Conservation (phyloP, 2,797 vertebrate species). For the Prionace glauca region DNA sequence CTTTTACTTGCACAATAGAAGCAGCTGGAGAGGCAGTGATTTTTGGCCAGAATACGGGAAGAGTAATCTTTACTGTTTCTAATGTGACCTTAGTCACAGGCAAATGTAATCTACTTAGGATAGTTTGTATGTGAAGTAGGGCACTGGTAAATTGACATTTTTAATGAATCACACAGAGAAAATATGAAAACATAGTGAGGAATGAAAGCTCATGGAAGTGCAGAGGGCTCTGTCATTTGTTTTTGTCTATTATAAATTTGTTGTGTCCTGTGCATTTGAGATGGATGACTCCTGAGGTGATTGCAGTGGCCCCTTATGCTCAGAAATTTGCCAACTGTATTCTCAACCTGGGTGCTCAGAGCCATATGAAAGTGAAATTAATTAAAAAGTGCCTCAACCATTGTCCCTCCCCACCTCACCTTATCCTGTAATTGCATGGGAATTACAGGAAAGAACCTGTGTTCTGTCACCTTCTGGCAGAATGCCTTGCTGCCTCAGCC, state of each 20-base stretch:
- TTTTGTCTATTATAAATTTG: neutral
- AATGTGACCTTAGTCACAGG: neutral
- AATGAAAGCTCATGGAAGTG: neutral
- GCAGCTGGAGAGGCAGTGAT: slow-evolving; percentile 24
- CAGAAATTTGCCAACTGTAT: neutral
- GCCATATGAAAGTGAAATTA: neutral
- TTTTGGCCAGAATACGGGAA: neutral
- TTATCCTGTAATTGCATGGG: neutral
- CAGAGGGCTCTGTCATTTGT: neutral
- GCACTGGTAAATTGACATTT: neutral
- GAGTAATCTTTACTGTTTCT: slow-evolving; percentile 14
- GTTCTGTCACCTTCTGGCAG: neutral
- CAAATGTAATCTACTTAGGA: slow-evolving; percentile 23
- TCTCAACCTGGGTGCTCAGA: neutral
- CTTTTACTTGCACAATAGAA: neutral
- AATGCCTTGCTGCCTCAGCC: neutral
- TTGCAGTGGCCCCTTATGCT: neutral
- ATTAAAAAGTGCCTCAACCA: neutral
- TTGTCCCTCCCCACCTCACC: neutral
- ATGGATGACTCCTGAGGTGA: neutral
- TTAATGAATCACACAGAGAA: neutral
- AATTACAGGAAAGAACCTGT: neutral
- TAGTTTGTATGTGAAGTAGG: slow-evolving; percentile 11
- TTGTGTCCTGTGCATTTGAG: neutral
- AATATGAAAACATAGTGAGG: neutral